Conservation (phyloP, 1,140 invertebrate genomes). For the Metopolophium dirhodum region DNA sequence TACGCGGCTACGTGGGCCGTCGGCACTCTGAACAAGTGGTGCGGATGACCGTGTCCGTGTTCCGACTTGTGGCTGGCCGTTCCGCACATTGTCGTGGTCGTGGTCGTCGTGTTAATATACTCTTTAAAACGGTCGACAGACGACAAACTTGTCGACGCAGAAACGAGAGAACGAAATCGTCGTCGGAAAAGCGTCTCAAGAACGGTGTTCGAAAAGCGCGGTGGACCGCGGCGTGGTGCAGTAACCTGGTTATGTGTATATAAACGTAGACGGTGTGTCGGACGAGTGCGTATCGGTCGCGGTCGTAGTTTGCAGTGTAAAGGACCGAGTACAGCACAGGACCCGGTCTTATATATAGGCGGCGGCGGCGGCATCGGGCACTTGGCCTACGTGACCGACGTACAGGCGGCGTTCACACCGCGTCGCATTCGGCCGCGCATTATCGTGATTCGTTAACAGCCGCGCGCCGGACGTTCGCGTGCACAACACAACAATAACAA, state of each 20-base stretch:
- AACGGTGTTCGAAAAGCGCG: not conserved
- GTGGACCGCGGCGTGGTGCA: not conserved
- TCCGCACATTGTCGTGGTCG: slow-evolving; percentile 4
- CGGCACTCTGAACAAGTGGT: not conserved
- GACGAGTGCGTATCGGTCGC: not conserved
- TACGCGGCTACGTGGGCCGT: not conserved
- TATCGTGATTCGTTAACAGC: not conserved
- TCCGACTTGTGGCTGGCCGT: slow-evolving; percentile 12
- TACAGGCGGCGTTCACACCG: slow-evolving; percentile 35
- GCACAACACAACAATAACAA: not conserved
- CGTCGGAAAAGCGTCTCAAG: too few relatives aligned
- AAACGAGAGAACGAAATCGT: too few relatives aligned
- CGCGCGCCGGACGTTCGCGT: not conserved
- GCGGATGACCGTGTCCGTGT: not conserved
- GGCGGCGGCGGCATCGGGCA: not conserved
- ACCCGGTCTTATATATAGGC: slow-evolving; percentile 2
- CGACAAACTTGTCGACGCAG: too few relatives aligned
- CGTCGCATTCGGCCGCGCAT: not conserved
- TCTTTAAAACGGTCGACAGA: not conserved
- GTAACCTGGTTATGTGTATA: not conserved
- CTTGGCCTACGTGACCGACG: slow-evolving; percentile 48
- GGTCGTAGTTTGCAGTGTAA: not conserved
- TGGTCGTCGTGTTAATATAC: not conserved
- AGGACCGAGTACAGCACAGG: not conserved
- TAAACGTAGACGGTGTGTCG: too few relatives aligned